Conservation (phyloP, 2,113 vertebrate species). For the Notothenia coriiceps region DNA sequence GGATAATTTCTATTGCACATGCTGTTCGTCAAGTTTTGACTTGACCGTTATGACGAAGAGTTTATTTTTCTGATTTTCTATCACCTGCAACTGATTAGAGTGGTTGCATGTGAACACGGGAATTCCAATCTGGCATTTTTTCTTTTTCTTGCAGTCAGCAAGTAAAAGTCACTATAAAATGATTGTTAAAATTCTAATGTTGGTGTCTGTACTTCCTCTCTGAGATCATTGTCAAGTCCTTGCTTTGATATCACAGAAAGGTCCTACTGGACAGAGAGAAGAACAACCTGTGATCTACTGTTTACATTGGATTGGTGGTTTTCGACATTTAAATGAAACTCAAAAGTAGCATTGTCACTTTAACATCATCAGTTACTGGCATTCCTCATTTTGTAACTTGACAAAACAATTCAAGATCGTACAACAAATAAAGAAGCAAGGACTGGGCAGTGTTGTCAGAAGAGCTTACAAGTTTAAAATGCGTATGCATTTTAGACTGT, state of each 20-base stretch:
- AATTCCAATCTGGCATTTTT: conserved; percentile 26
- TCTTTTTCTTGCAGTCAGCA: conserved; percentile 16
- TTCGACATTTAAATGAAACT: neutral
- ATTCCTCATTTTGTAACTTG: neutral
- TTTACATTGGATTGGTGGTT: conserved; percentile 6
- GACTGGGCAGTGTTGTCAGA: neutral
- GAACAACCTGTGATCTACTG: neutral
- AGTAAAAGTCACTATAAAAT: conserved; percentile 18
- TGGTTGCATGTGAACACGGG: conserved; percentile 41
- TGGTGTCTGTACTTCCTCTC: conserved; percentile 19
- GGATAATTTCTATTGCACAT: conserved; percentile 51
- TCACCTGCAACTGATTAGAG: conserved; percentile 22
- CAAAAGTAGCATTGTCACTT: conserved; percentile 2
- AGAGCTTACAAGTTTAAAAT: conserved; percentile 4
- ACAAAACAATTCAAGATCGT: neutral
- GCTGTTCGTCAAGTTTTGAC: conserved; percentile 37
- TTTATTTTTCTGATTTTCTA: conserved; percentile 7
- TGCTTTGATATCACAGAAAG: conserved; percentile 6
- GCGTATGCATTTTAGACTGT: neutral
- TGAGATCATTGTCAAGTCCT: conserved; percentile 25
- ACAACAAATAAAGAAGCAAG: conserved; percentile 12
- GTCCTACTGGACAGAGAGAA: neutral
- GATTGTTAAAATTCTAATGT: conserved; percentile 21
- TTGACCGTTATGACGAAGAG: conserved; percentile 26
- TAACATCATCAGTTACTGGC: neutral